These are phyloP conservation scores for Pelagia noctiluca DNA, from an alignment of 30 jellyfish, hydroid and myxozoan species.

Conservation along the genomic window DNA sequence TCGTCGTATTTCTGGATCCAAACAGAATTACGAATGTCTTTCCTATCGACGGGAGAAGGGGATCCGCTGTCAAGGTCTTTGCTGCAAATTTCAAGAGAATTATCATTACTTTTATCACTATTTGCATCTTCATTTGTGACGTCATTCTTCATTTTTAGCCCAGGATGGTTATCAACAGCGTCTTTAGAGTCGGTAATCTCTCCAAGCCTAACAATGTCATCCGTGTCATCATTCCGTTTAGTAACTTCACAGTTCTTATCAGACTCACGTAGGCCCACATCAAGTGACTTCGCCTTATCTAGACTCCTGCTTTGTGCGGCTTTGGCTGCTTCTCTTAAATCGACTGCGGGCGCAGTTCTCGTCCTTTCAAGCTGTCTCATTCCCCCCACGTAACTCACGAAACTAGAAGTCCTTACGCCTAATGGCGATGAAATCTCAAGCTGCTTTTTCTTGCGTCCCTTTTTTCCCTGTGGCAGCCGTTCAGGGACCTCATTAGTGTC, in stretches of 20 bases:
- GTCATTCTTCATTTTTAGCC: conserved; percentile 46
- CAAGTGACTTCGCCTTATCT: conserved; percentile 14
- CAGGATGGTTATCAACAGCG: conserved; percentile 14
- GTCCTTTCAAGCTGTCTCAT: conserved; percentile 61
- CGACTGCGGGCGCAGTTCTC: conserved; percentile 69
- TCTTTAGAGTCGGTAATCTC: not conserved
- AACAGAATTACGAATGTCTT: conserved; percentile 51
- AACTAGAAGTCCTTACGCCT: conserved; percentile 66
- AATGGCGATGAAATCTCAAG: conserved; percentile 79
- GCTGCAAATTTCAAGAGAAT: not conserved
- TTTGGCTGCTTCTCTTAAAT: conserved; percentile 50
- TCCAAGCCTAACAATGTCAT: conserved; percentile 9
- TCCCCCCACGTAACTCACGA: conserved; percentile 78
- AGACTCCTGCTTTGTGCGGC: conserved; percentile 28
- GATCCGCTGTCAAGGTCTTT: not conserved
- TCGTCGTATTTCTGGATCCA: conserved; percentile 73
- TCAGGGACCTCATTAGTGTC: conserved; percentile 29
- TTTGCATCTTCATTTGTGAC: conserved; percentile 44
- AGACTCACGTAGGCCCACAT: not conserved
- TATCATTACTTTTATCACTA: not conserved
- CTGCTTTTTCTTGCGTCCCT: conserved; percentile 64
- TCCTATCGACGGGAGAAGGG: conserved; percentile 59
- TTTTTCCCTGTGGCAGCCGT: conserved; percentile 46
- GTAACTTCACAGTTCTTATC: not conserved
- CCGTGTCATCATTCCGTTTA: not conserved